Base-by-base conservation (phyloP, 2,113 vertebrate species). In the Gavia stellata region DNA sequence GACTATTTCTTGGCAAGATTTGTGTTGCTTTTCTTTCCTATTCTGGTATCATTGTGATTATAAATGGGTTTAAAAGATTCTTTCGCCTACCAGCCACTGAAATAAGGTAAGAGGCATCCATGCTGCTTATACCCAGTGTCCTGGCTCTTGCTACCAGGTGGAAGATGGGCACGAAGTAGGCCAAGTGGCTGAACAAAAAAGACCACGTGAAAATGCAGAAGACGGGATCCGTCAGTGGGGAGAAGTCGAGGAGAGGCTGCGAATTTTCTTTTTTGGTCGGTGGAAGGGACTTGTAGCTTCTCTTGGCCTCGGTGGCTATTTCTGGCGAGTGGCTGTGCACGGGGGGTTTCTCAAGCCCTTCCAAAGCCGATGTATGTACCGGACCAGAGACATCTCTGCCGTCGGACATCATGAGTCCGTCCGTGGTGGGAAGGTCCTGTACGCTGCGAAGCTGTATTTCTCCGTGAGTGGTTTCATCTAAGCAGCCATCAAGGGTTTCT, bases 191-290 rank as follows among this genome's bases (percentile, higher is more conserved):
- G 97, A 99, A 99, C 56, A 99, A 94, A 87, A 99, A 96, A 18
- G 99, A 99, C 98, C 99, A 99, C 1, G 99, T 99, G 96, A 99
- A 99, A 91, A 99, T 98, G 90, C 97, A 99, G 94, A 99, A 99
- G 92, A 99, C 91, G 6, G 99, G 99, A 89, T 99, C 98, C 97
- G 97, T 99, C 50, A 99, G 94, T 0, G 99, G 97, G 38, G 99
- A 99, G 72, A 98, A 97, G 88, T 99, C 98, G 29, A 99, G 94
- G 34, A 99, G 90, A 31, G 95, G 97, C 68, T 95, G 82, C 4
- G 29, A 2, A 65, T 36, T 55, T 33, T 31, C 73, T 29, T 87
- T 72, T 6, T 6, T 7, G 4, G 15, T 17, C 2, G 3, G 17
- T 28, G 33, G 89, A 40, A 50, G 81, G 96, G 38, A 28, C 58